Base-by-base conservation (phyloP, 64 coral and sea anemone genomes). In the Cladopsammia gracilis region DNA sequence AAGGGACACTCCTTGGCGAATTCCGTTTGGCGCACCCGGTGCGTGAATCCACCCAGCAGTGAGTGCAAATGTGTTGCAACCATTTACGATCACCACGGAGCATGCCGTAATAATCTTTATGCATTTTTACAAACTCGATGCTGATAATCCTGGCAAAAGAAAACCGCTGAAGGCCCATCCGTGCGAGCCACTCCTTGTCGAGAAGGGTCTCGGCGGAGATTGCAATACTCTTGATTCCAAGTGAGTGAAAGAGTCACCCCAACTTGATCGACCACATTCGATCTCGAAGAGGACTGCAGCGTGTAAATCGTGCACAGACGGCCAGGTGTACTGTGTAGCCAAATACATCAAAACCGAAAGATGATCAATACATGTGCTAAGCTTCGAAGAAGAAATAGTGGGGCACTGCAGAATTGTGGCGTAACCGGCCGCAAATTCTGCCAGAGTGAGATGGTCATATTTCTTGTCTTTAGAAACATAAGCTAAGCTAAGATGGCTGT, bases 381-480 rank as follows among this genome's bases (percentile, higher is more conserved):
- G 44, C 18, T 87, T 65, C 12, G 9, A 4, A 7, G 26, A 3
- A 49, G 84, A 71, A 87, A 22, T 5, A 12, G 7, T 14, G n/a
- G n/a, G 20, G 34, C 19, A 53, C 0, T 22, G 49, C 5, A 87
- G 7, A 25, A 87, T 87, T 7, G 19, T 22, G 20, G 13, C n/a
- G 20, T 87, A 87, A 72, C 84, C 67, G 16, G 84, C 84, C 4
- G 69, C 84, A 58, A 87, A 71, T 45, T 72, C 84, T 11, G 26
- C 62, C 9, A 72, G 2, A 6, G 64, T 20, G 9, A 87, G 26
- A 16, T 87, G 23, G 16, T 72, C 84, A 16, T 87, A 87, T 12
- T 25, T 87, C 20, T 70, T 18, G 8, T 87, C 48, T 22, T 72
- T 71, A 8, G 34, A 25, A 23, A 67, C 25, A 6, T 42, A 4